These are phyloP conservation scores for Apus apus DNA, from an alignment of 2,113 vertebrate genomes.

Conservation along the genomic window DNA sequence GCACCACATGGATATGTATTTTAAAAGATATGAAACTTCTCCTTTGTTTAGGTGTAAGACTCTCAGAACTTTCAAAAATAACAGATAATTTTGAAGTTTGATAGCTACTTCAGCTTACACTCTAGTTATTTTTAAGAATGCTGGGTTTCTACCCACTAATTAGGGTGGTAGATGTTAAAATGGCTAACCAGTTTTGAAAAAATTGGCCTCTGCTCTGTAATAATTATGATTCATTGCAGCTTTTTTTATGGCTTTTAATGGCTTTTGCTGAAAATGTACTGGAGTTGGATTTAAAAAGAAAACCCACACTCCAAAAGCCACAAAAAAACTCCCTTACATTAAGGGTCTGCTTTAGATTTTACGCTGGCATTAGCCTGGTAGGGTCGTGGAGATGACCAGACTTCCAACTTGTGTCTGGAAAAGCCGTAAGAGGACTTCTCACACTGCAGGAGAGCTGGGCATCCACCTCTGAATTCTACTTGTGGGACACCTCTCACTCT, in stretches of 20 bases:
- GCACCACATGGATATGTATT: fast-evolving
- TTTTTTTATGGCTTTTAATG: background rate
- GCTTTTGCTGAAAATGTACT: background rate
- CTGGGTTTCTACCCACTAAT: background rate
- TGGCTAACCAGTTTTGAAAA: background rate
- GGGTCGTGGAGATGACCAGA: background rate
- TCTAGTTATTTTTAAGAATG: background rate
- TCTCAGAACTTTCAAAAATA: background rate
- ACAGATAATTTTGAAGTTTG: background rate
- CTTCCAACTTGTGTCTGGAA: background rate
- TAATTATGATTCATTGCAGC: background rate
- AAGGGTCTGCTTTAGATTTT: background rate
- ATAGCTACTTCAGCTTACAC: background rate
- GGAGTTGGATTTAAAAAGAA: background rate
- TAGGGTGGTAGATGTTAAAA: background rate
- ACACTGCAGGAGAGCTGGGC: background rate
- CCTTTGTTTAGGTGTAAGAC: background rate
- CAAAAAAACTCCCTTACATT: background rate
- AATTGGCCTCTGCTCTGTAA: background rate
- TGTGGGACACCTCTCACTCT: background rate
- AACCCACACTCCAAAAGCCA: background rate
- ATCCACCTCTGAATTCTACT: background rate
- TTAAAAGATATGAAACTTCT: background rate
- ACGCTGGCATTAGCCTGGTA: background rate
- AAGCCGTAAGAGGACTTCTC: background rate